Evolutionary conservation across 2,888 invertebrate genomes (phyloP).

Genomic region (Ischnus inquisitorius): DNA sequence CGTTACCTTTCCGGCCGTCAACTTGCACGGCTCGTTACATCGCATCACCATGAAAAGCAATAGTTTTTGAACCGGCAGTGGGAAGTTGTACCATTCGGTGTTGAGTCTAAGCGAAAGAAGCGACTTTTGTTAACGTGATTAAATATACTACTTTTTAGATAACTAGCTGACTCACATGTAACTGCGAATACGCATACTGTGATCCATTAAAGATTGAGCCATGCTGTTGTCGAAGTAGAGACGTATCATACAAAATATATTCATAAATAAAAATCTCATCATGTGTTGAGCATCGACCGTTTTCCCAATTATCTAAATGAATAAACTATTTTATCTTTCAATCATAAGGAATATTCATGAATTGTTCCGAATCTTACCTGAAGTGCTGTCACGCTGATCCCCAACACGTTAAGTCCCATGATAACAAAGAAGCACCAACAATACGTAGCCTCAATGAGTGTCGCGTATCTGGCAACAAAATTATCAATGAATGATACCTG

Average conservation of each 20-base stretch:
- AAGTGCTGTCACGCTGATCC: constrained; percentile 26
- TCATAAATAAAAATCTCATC: not conserved
- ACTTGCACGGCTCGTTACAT: not conserved
- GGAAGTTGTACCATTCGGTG: constrained; percentile 8
- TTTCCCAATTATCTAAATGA: constrained; percentile 7
- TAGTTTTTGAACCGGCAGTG: constrained; percentile 10
- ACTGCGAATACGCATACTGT: constrained; percentile 19
- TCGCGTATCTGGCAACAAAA: constrained; percentile 17
- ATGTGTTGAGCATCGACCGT: not conserved
- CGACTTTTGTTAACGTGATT: not conserved
- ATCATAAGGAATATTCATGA: not conserved
- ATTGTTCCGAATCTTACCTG: not conserved
- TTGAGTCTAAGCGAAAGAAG: not conserved
- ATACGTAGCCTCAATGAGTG: constrained; percentile 26
- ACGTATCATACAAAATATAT: not conserved
- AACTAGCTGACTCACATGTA: constrained; percentile 1
- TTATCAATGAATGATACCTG: not conserved
- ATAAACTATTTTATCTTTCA: not conserved
- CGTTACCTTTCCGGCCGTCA: constrained; percentile 2
- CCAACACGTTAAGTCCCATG: constrained; percentile 20
- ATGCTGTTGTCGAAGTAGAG: not conserved
- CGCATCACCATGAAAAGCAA: constrained; percentile 22
- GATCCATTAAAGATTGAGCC: constrained; percentile 4
- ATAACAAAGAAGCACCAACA: constrained; percentile 2
- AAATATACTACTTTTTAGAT: not conserved